Evolutionary conservation across 2,113 vertebrate genomes (phyloP), one percentile per base, ranked within the genome.

Genomic region (Morone saxatilis): DNA sequence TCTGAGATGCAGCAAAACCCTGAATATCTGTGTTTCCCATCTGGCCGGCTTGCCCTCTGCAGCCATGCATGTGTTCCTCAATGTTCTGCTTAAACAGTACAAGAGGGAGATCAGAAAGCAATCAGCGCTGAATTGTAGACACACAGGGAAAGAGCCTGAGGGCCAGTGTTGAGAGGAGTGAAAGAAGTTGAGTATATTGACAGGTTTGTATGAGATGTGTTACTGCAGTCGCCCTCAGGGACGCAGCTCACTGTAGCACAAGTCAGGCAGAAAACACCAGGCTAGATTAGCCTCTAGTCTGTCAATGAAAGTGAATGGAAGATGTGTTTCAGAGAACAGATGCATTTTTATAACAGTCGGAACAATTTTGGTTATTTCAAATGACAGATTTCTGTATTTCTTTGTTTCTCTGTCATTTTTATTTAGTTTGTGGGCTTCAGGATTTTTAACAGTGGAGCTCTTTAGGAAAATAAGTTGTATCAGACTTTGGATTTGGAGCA

Each of bases 81-180:
- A 19, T 80, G 85, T 86, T 86, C 74, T 47, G 62, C 71, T 84
- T 74, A 87, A 93, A 90, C 53, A 78, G 83, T 79, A 90, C 93
- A 93, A 75, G 84, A 78, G 59, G 73, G 78, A 84, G 76, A 87
- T 86, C 85, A 81, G 86, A 90, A 92, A 91, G 91, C 91, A 93
- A 92, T 92, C 88, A 69, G 75, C 4, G 36, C 13, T 53, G 81
- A 81, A 53, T 48, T 86, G 88, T 90, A 78, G 85, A 70, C 78
- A 88, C 85, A 86, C 31, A 8, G 56, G 41, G 25, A 71, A 11
- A 69, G 63, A 36, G 87, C 87, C 93, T 40, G 80, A 70, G 89
- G 91, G 91, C 78, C 36, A 22, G 22, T 72, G 83, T 86, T 20
- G 45, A 83, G 70, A 76, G 68, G 80, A 71, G 56, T 61, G 79